These are phyloP conservation scores for Erebia palarica DNA, from an alignment of 2,888 invertebrate genomes.

Conservation along the genomic window DNA sequence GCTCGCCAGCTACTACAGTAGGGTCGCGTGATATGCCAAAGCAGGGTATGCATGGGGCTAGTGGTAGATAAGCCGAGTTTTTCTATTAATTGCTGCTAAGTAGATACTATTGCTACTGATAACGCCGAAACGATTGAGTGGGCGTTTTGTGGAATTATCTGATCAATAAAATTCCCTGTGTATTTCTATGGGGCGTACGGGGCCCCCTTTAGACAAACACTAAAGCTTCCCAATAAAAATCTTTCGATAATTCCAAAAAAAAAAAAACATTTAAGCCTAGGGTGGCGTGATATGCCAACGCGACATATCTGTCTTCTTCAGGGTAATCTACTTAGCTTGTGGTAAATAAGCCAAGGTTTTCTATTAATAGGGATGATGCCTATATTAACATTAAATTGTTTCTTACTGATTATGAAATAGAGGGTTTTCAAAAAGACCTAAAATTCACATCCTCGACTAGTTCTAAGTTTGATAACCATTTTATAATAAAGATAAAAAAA, in stretches of 20 bases:
- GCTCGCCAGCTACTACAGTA: conserved; percentile 33
- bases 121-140: not conserved
- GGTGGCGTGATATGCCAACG: conserved; percentile 72
- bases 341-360: conserved; percentile 19
- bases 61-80: conserved; percentile 17
- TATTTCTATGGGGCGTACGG: no score
- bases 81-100: conserved; percentile 23
- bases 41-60: conserved; percentile 22
- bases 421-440: no score
- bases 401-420: no score
- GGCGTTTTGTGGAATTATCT: not conserved
- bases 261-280: conserved; percentile 18
- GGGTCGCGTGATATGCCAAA: conserved; percentile 73
- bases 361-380: no score
- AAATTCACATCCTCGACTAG: no score
- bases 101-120: conserved; percentile 4
- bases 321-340: not conserved
- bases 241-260: no score
- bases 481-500: no score
- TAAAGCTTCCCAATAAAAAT: no score
- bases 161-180: not conserved
- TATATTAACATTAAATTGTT: no score
- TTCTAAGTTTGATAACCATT: no score
- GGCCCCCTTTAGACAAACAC: no score
- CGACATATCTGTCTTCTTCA: conserved; percentile 15